These are phyloP conservation scores for Corythornis madagascariensis DNA, from an alignment of 2,113 vertebrate genomes.

Conservation along the genomic window DNA sequence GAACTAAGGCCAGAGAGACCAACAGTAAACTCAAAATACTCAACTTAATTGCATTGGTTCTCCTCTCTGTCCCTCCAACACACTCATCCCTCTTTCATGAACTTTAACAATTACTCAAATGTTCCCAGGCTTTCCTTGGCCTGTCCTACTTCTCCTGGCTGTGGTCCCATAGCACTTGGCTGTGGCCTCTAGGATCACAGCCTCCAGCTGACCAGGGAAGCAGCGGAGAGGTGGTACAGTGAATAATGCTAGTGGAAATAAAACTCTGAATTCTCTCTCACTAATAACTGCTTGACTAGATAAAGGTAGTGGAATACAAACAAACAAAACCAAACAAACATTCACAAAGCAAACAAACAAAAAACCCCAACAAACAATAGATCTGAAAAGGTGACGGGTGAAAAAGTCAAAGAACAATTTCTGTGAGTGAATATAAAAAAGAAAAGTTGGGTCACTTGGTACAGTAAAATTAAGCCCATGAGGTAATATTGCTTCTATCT, in stretches of 20 bases:
- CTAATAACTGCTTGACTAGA: background rate
- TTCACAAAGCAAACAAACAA: too few relatives aligned
- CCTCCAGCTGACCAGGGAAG: background rate
- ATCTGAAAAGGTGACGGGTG: background rate
- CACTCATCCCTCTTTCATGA: background rate
- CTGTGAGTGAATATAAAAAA: background rate
- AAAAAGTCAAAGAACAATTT: background rate
- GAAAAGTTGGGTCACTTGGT: background rate
- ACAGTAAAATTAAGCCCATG: background rate
- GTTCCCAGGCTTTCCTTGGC: constrained; percentile 19
- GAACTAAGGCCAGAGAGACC: background rate
- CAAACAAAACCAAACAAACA: background rate
- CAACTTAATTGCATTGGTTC: background rate
- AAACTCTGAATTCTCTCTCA: background rate
- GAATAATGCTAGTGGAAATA: background rate
- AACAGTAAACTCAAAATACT: background rate
- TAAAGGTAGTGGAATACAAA: background rate
- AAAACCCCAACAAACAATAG: background rate
- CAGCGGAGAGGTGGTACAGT: background rate
- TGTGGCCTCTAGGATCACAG: background rate
- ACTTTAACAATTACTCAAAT: background rate
- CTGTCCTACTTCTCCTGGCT: constrained; percentile 21
- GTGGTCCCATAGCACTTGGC: background rate
- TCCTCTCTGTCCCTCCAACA: background rate
- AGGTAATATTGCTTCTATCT: background rate